Conservation (phyloP, 2,888 invertebrate species). For the Podotricha telesiphe region DNA sequence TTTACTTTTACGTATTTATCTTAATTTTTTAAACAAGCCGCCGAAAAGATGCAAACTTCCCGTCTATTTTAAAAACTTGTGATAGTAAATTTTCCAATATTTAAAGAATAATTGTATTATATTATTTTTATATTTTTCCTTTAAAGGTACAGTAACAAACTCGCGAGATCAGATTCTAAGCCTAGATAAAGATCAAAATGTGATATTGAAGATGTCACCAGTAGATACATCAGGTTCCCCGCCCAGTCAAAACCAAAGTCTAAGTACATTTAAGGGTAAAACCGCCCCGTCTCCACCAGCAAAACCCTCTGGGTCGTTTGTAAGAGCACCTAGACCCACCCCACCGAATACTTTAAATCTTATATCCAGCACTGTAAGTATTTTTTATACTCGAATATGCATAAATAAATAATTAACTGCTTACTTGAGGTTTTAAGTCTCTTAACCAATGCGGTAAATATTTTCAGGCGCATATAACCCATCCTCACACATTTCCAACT, state of each 20-base stretch:
- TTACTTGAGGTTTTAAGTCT: constrained; percentile 32
- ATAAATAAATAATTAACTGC: constrained; percentile 28
- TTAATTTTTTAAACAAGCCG: no score
- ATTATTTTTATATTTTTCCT: neutral
- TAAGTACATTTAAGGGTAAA: constrained; percentile 88
- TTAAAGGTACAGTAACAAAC: constrained; percentile 69
- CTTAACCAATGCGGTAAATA: constrained; percentile 57
- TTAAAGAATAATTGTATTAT: no score
- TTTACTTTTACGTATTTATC: no score
- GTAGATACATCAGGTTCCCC: constrained; percentile 81
- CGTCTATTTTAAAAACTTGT: no score
- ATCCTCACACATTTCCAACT: constrained; percentile 78
- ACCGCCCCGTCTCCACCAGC: constrained; percentile 82
- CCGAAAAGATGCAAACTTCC: no score
- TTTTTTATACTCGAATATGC: neutral
- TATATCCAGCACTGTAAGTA: constrained; percentile 83
- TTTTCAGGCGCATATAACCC: constrained; percentile 84
- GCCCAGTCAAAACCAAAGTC: constrained; percentile 75
- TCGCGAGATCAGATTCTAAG: constrained; percentile 70
- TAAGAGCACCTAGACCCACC: constrained; percentile 88
- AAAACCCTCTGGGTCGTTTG: constrained; percentile 74
- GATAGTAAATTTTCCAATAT: no score
- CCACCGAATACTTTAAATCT: constrained; percentile 93
- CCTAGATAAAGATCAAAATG: constrained; percentile 83
- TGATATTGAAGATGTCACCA: constrained; percentile 91